Conservation (phyloP, 2,797 vertebrate species). For the Buceros bicornis region DNA sequence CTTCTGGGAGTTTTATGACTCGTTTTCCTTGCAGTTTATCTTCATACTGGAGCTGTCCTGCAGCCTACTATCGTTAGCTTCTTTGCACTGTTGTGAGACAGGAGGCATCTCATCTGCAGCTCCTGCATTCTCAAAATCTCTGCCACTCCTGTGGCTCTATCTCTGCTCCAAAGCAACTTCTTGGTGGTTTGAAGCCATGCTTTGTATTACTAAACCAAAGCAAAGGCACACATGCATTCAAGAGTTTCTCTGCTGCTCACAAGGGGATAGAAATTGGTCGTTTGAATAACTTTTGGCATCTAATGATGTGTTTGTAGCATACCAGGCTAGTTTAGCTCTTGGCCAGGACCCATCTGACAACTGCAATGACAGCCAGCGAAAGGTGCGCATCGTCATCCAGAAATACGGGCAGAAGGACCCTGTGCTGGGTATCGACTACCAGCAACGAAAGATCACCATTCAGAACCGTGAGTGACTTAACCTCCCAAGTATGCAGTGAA, state of each 20-base stretch:
- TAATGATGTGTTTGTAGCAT: constrained; percentile 80
- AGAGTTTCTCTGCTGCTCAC: not conserved
- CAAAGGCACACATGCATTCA: not conserved
- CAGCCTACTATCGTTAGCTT: not conserved
- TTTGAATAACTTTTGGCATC: not conserved
- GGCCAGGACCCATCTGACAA: constrained; percentile 91
- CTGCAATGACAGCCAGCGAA: constrained; percentile 90
- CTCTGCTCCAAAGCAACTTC: not conserved
- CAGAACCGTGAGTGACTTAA: constrained; percentile 87
- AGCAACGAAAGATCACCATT: constrained; percentile 91
- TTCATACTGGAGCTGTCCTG: not conserved
- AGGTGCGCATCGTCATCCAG: constrained; percentile 89
- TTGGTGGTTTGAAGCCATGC: not conserved
- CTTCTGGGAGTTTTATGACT: not conserved
- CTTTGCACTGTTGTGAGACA: not conserved
- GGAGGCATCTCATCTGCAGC: not conserved
- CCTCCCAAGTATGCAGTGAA: not conserved
- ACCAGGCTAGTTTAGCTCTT: constrained; percentile 88
- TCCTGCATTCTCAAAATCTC: not conserved
- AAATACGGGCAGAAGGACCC: constrained; percentile 86
- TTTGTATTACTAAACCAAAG: not conserved
- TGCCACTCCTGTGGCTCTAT: not conserved
- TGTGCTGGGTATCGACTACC: constrained; percentile 88
- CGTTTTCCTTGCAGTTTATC: not conserved
- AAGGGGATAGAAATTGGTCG: not conserved